A percentile compares a stretch with the other conserved stretches of the same genome.
Evolutionary conservation across 2,888 invertebrate species (phyloP).

Genomic region (Eupithecia pulchellata): DNA sequence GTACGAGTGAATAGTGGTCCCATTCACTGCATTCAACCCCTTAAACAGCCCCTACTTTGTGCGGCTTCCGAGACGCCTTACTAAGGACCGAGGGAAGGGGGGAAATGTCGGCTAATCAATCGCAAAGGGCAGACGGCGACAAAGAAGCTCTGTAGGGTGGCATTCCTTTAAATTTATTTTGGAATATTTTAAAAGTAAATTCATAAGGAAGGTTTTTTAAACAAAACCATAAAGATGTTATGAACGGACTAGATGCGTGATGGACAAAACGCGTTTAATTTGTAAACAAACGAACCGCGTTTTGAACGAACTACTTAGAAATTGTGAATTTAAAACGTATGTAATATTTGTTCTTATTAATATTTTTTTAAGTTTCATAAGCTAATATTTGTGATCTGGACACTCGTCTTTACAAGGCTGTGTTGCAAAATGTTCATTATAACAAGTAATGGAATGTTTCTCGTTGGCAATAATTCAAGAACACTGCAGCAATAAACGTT

Average conservation of each 20-base stretch:
- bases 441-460: background rate
- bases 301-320: no score
- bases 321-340: no score
- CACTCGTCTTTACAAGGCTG: background rate
- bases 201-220: background rate
- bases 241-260: no score
- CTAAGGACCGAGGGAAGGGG: slow-evolving; percentile 59
- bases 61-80: slow-evolving; percentile 75
- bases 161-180: slow-evolving; percentile 19
- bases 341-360: no score
- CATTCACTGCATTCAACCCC: slow-evolving; percentile 32
- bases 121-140: slow-evolving; percentile 75
- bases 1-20: slow-evolving; percentile 15
- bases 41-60: slow-evolving; percentile 46
- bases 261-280: no score
- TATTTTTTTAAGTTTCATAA: no score
- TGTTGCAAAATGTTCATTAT: background rate
- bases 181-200: background rate
- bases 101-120: slow-evolving; percentile 83
- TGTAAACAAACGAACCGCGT: no score
- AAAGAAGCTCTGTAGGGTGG: slow-evolving; percentile 60
- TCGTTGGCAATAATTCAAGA: slow-evolving; percentile 1
- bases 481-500: slow-evolving; percentile 8
- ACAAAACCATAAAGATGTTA: background rate
- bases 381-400: background rate